Evolutionary conservation across 2,113 vertebrate genomes (phyloP), one percentile per base, ranked within the genome.

Genomic region (Coturnix japonica): DNA sequence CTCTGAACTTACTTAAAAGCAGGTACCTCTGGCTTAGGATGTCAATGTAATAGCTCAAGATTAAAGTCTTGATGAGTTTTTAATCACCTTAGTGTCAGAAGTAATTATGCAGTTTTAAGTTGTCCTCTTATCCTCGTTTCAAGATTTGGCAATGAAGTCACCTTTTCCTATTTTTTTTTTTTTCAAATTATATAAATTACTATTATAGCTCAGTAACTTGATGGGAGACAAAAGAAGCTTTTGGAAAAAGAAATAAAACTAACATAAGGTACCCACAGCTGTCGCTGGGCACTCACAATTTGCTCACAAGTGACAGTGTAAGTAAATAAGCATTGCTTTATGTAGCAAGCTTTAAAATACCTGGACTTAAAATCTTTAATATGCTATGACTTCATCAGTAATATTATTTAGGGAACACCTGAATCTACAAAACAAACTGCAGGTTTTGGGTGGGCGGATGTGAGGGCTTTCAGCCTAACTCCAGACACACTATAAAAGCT

Each of bases 1-100:
- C 83, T 59, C 93, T 96, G 95, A 95, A 96, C 93, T 95, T 87
- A 64, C 73, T 79, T 89, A 79, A 95, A 96, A 91, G 81, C 93
- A 91, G 70, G 93, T 91, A 84, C 93, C 93, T 94, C 90, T 93
- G 95, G 94, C 90, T 95, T 91, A 95, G 72, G 33, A 67, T 63
- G 39, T 77, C 70, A 93, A 88, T 90, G 90, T 75, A 95, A 88
- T 83, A 89, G 86, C 88, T 88, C 80, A 61, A 54, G 90, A 83
- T 93, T 96, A 93, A 94, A 77, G 93, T 88, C 65, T 67, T 84
- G 70, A 90, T 61, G 83, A 90, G 66, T 84, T 93, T 78, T 84
- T 93, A 95, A 96, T 91, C 93, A 84, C 63, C 95, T 95, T 95
- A 96, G 63, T 76, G 93, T 93, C 93, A 86, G 35, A 88, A 86